phyloP scores from a whole-genome alignment of 2,797 vertebrate genomes.

The Scomberomorus guttatus region DNA sequence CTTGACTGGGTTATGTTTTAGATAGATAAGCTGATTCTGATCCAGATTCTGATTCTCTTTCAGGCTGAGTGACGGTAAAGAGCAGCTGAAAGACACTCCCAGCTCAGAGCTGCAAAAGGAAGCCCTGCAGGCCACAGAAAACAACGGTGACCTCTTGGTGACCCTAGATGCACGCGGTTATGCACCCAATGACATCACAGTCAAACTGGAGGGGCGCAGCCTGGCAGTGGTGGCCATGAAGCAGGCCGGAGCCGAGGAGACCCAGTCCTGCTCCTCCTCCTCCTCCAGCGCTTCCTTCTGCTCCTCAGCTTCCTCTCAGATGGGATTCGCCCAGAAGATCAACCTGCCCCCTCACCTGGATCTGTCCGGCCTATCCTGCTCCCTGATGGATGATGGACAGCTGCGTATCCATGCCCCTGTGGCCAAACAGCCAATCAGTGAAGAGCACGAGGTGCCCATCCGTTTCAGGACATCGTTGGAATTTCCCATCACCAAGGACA shows the following conservation, averaged over 20 bases:
- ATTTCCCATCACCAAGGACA: constrained; percentile 75
- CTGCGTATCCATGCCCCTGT: constrained; percentile 63
- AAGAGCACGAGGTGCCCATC: constrained; percentile 55
- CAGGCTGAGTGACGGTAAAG: background rate
- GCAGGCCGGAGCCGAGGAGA: constrained; percentile 16
- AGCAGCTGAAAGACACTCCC: background rate
- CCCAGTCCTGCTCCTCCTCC: constrained; percentile 31
- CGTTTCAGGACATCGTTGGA: constrained; percentile 81
- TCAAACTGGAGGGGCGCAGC: constrained; percentile 66
- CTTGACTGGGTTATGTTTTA: background rate
- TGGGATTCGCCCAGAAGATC: constrained; percentile 59
- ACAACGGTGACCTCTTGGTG: constrained; percentile 32
- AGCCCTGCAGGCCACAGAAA: background rate
- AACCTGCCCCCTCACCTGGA: constrained; percentile 66
- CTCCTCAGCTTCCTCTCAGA: constrained; percentile 16
- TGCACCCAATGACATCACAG: constrained; percentile 68
- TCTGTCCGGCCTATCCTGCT: constrained; percentile 65
- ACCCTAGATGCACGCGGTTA: constrained; percentile 68
- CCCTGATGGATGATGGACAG: constrained; percentile 66
- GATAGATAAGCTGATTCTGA: background rate
- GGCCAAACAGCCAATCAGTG: background rate
- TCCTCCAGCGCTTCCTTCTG: constrained; percentile 18
- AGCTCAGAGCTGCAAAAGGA: background rate
- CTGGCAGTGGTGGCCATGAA: constrained; percentile 68
- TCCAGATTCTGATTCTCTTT: background rate